These are phyloP conservation scores for Ypsolopha sequella DNA, from an alignment of 2,888 invertebrate species.

Conservation along the genomic window DNA sequence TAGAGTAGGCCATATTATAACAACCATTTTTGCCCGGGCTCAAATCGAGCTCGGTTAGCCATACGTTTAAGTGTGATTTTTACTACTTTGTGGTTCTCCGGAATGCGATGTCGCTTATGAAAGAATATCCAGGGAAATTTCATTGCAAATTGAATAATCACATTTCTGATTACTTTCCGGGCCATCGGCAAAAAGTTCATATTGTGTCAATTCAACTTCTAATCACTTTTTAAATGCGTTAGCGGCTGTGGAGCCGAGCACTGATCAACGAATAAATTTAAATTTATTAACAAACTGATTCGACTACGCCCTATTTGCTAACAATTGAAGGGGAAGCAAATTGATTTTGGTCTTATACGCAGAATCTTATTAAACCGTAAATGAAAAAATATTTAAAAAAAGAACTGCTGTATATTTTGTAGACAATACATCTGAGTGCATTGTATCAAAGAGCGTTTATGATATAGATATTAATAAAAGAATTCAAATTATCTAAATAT, in stretches of 20 bases:
- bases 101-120: too few species aligned
- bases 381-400: background rate
- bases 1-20: too few species aligned
- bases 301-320: constrained; percentile 39
- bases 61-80: too few species aligned
- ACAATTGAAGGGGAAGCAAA: constrained; percentile 56
- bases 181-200: constrained; percentile 62
- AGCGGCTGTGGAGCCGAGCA: constrained; percentile 35
- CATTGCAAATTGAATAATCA: constrained; percentile 59
- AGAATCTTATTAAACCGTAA: constrained; percentile 4
- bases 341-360: constrained; percentile 36
- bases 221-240: constrained; percentile 70
- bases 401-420: background rate
- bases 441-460: background rate
- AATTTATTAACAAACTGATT: constrained; percentile 63
- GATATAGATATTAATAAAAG: background rate
- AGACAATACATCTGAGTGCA: background rate
- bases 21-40: too few species aligned
- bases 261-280: constrained; percentile 69
- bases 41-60: too few species aligned
- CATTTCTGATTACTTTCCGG: constrained; percentile 47
- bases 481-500: constrained; percentile 6
- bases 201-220: constrained; percentile 70
- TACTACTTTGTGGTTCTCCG: too few species aligned
- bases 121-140: constrained; percentile 14